Evolutionary conservation across 2,888 invertebrate species (phyloP).

Genomic region (Galerucella pusilla): DNA sequence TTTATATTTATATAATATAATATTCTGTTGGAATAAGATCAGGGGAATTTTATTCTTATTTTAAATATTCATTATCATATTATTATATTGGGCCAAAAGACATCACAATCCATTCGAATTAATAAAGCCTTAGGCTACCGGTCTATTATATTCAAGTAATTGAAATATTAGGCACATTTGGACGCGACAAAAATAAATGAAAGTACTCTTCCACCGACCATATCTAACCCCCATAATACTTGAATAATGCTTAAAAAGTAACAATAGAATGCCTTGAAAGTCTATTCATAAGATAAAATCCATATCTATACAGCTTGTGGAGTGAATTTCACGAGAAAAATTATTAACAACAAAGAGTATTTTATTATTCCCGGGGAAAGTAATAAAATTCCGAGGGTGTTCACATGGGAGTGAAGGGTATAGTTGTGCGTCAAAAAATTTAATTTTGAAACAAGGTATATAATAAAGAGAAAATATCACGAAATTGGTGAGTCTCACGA

Average conservation of each 20-base stretch:
- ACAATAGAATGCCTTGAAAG: slow-evolving; percentile 56
- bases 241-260: slow-evolving; percentile 55
- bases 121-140: too few species aligned
- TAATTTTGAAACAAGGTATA: background rate
- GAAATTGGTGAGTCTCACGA: background rate
- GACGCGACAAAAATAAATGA: background rate
- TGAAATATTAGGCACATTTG: too few species aligned
- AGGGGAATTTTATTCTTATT: too few species aligned
- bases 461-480: background rate
- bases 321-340: slow-evolving; percentile 48
- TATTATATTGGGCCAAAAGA: too few species aligned
- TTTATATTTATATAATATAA: too few species aligned
- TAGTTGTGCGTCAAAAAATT: background rate
- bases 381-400: slow-evolving; percentile 12
- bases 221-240: slow-evolving; percentile 51
- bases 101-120: too few species aligned
- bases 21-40: too few species aligned
- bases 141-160: too few species aligned
- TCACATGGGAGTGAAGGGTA: background rate
- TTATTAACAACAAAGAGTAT: background rate
- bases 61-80: too few species aligned
- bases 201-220: background rate
- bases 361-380: slow-evolving; percentile 10
- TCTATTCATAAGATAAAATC: slow-evolving; percentile 55
- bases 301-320: slow-evolving; percentile 48